These are phyloP conservation scores for Boleophthalmus pectinirostris DNA, from an alignment of 2,113 vertebrate species.

Conservation along the genomic window DNA sequence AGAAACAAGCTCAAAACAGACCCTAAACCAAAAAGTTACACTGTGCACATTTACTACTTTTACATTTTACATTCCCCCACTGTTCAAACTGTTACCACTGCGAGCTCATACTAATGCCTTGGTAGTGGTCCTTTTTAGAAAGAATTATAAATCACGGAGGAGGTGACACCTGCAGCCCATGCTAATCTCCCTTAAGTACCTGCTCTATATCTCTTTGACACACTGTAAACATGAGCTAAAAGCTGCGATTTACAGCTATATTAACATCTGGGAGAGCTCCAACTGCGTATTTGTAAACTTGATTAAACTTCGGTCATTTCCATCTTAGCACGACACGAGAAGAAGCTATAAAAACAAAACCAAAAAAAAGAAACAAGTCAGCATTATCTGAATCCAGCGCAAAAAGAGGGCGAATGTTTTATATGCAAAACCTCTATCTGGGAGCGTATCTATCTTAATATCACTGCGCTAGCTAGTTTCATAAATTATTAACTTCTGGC, in stretches of 20 bases:
- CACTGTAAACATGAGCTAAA: constrained; percentile 3
- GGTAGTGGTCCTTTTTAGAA: not conserved
- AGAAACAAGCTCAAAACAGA: too few relatives aligned
- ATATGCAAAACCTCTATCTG: constrained; percentile 52
- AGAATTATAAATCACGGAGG: not conserved
- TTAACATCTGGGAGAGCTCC: constrained; percentile 4
- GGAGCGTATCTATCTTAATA: constrained; percentile 55
- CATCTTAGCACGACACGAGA: constrained; percentile 13
- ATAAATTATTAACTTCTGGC: constrained; percentile 74
- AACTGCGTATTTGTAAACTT: not conserved
- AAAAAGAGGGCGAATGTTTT: constrained; percentile 51
- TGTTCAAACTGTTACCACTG: not conserved
- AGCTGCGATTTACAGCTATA: not conserved
- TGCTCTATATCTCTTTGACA: constrained; percentile 1
- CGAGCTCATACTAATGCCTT: not conserved
- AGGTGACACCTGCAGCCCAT: not conserved
- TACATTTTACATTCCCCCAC: too few relatives aligned
- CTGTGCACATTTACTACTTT: too few relatives aligned
- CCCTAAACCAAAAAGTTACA: too few relatives aligned
- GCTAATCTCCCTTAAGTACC: not conserved
- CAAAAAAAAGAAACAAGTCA: not conserved
- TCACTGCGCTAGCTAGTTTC: constrained; percentile 47
- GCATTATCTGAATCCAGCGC: constrained; percentile 46
- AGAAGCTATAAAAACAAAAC: not conserved
- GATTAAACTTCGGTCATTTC: constrained; percentile 22